A percentile compares a stretch with the other conserved stretches of the same genome.
phyloP scores from a whole-genome alignment of 2,888 invertebrate species.

The Cheiracanthium punctorium region DNA sequence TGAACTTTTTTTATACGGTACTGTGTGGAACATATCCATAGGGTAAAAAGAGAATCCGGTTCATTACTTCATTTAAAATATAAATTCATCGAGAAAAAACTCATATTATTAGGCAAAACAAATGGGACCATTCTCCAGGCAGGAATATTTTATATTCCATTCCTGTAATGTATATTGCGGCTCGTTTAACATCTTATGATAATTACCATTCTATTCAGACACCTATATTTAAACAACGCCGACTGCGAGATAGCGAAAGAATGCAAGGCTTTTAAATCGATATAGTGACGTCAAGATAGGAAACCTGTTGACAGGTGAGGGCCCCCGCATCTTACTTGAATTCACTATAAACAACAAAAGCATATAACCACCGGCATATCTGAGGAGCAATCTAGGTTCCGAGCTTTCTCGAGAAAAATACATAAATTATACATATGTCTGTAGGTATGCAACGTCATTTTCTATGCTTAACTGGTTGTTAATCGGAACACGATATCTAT shows the following conservation, averaged over 20 bases:
- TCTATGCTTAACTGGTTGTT: neutral
- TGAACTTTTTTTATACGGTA: too few species aligned
- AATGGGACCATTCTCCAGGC: too few species aligned
- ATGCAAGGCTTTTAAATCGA: conserved; percentile 21
- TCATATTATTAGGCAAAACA: too few species aligned
- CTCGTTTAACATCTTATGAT: too few species aligned
- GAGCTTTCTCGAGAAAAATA: neutral
- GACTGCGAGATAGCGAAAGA: neutral
- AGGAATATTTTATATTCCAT: neutral
- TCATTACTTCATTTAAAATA: too few species aligned
- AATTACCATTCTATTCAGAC: neutral
- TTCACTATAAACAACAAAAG: neutral
- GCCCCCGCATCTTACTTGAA: neutral
- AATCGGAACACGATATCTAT: neutral
- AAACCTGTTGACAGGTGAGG: conserved; percentile 23
- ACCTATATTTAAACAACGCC: neutral
- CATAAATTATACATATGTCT: too few species aligned
- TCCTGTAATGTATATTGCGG: too few species aligned
- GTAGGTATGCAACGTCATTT: too few species aligned
- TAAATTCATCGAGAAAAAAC: too few species aligned
- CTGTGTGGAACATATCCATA: too few species aligned
- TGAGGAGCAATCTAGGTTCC: neutral
- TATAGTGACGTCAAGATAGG: conserved; percentile 17
- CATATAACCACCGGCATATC: neutral
- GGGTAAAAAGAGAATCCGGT: too few species aligned